A percentile compares a stretch with the other conserved stretches of the same genome.
phyloP scores from a whole-genome alignment of 2,113 vertebrate genomes.

The Poeciliopsis occidentalis region DNA sequence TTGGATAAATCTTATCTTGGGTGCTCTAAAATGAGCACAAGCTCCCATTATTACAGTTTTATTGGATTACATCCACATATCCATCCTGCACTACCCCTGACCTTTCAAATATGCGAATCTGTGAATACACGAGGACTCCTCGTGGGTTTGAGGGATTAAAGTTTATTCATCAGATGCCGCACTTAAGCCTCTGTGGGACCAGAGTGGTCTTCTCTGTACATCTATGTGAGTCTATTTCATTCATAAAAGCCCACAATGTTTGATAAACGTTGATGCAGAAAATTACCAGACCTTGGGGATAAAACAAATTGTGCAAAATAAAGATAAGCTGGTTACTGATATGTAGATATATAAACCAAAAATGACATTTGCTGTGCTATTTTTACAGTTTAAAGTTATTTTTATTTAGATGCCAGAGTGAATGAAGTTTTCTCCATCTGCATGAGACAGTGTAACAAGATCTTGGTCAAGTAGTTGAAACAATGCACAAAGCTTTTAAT shows the following conservation, averaged over 20 bases:
- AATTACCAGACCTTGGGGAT: too few species aligned
- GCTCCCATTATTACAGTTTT: constrained; percentile 6
- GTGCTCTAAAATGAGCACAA: not conserved
- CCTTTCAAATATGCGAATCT: not conserved
- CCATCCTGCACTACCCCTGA: not conserved
- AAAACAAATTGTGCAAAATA: not conserved
- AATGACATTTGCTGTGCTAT: too few species aligned
- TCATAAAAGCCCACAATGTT: too few species aligned
- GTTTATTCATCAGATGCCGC: not conserved
- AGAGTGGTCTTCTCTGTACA: not conserved
- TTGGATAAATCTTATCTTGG: not conserved
- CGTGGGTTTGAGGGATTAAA: not conserved
- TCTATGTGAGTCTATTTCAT: not conserved
- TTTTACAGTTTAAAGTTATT: too few species aligned
- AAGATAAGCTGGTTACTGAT: not conserved
- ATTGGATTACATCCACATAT: not conserved
- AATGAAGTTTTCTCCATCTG: not conserved
- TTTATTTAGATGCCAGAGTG: not conserved
- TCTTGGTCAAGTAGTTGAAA: too few species aligned
- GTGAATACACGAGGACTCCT: not conserved
- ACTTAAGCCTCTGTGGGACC: not conserved
- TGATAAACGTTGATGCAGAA: too few species aligned
- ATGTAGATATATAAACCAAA: not conserved
- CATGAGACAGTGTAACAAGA: not conserved
- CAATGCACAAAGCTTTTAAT: too few species aligned